A percentile compares a stretch with the other conserved stretches of the same genome.
These are phyloP conservation scores for Sweltsa coloradensis DNA, from an alignment of 1,140 invertebrate genomes.

Conservation along the genomic window DNA sequence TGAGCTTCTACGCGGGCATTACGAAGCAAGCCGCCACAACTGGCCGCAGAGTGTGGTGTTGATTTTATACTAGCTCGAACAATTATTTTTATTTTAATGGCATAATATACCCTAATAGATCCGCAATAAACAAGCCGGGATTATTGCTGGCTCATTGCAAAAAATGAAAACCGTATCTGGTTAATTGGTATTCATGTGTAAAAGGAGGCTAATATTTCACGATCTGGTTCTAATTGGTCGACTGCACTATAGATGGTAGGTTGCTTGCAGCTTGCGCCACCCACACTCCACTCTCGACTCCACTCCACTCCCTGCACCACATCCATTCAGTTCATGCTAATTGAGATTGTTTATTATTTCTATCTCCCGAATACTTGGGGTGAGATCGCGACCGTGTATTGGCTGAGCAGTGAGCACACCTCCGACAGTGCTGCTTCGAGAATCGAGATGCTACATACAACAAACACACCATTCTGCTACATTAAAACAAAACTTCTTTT, in stretches of 20 bases:
- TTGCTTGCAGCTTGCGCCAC: neutral
- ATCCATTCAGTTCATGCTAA: too few relatives aligned
- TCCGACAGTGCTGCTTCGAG: too few relatives aligned
- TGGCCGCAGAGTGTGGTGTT: constrained; percentile 6
- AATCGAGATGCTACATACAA: too few relatives aligned
- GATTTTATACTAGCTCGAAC: constrained; percentile 7
- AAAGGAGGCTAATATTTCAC: constrained; percentile 9
- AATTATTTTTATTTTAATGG: constrained; percentile 14
- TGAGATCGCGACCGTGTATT: too few relatives aligned
- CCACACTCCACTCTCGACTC: neutral
- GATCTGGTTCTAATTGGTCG: constrained; percentile 10
- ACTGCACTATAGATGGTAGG: too few relatives aligned
- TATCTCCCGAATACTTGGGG: too few relatives aligned
- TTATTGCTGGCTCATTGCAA: constrained; percentile 1
- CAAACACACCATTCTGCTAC: too few relatives aligned
- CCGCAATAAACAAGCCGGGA: constrained; percentile 12
- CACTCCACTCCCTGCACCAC: too few relatives aligned
- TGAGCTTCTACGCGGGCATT: neutral
- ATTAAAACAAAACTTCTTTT: too few relatives aligned
- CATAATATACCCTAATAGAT: constrained; percentile 15
- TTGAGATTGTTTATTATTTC: too few relatives aligned
- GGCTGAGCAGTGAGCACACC: too few relatives aligned
- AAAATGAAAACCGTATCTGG: constrained; percentile 1
- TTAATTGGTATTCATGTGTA: constrained; percentile 12
- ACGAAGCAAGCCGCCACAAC: neutral